phyloP scores from a whole-genome alignment of 2,888 invertebrate genomes.

The Drosophila aldrichi region DNA sequence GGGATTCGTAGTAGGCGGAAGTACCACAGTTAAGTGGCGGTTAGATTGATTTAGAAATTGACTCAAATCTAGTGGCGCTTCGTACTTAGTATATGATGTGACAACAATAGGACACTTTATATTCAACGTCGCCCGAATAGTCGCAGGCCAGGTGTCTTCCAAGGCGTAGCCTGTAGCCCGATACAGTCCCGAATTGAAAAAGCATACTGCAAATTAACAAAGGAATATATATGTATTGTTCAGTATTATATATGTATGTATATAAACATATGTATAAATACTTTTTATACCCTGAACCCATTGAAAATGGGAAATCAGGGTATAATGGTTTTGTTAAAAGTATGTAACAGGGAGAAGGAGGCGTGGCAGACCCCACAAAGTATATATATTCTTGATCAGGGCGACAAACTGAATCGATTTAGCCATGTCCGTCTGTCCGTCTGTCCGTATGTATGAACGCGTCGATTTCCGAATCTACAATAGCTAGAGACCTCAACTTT shows the following conservation, averaged over 20 bases:
- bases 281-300: too few relatives aligned
- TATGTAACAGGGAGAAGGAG: too few relatives aligned
- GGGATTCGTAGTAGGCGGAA: constrained; percentile 88
- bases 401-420: too few relatives aligned
- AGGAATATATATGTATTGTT: not conserved
- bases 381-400: too few relatives aligned
- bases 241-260: too few relatives aligned
- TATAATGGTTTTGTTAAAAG: too few relatives aligned
- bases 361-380: too few relatives aligned
- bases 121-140: constrained; percentile 87
- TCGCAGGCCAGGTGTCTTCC: constrained; percentile 89
- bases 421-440: too few relatives aligned
- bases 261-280: not conserved
- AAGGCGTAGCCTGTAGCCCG: constrained; percentile 88
- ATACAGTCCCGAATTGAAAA: constrained; percentile 90
- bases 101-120: constrained; percentile 88
- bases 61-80: constrained; percentile 88
- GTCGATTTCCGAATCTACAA: too few relatives aligned
- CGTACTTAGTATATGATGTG: constrained; percentile 89
- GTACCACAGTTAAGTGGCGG: constrained; percentile 86
- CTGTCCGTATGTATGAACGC: too few relatives aligned
- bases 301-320: too few relatives aligned
- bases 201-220: constrained; percentile 86
- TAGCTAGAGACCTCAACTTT: too few relatives aligned
- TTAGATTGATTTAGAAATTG: constrained; percentile 87